Percentiles rank a stretch among this genome's conserved stretches.
phyloP scores from a whole-genome alignment of 2,113 vertebrate genomes.

The Crotalus horridus region DNA sequence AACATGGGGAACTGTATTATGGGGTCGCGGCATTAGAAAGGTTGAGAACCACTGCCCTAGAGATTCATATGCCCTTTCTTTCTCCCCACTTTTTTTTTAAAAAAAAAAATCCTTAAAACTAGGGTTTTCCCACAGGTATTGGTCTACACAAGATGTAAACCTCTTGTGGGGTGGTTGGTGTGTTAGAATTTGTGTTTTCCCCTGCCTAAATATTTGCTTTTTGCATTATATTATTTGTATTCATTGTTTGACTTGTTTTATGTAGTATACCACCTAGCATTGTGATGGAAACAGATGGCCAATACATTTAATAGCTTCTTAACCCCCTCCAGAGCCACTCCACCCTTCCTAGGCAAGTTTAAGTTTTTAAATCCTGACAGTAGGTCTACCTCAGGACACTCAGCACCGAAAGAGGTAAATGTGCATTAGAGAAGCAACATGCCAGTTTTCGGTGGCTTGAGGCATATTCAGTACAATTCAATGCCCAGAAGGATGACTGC shows the following conservation, averaged over 20 bases:
- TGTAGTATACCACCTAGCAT: background rate
- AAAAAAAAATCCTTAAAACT: background rate
- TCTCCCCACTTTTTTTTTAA: accelerated
- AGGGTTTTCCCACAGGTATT: background rate
- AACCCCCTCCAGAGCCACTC: background rate
- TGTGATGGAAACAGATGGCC: background rate
- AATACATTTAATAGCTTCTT: background rate
- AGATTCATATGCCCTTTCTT: background rate
- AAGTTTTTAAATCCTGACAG: background rate
- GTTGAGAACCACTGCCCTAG: too few species aligned
- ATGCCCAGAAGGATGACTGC: background rate
- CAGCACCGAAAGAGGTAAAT: background rate
- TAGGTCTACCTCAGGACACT: background rate
- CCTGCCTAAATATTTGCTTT: background rate
- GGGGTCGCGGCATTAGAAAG: too few species aligned
- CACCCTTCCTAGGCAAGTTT: too few species aligned
- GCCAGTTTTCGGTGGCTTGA: background rate
- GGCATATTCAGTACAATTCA: background rate
- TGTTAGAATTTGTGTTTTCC: background rate
- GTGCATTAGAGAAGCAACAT: background rate
- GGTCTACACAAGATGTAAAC: background rate
- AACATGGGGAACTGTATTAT: too few species aligned
- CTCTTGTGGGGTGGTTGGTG: background rate
- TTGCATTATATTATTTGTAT: background rate
- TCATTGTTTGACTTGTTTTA: background rate